Evolutionary conservation across 2,797 vertebrate species (phyloP), one percentile per base, ranked within the genome.

Genomic region (Clamator glandarius): DNA sequence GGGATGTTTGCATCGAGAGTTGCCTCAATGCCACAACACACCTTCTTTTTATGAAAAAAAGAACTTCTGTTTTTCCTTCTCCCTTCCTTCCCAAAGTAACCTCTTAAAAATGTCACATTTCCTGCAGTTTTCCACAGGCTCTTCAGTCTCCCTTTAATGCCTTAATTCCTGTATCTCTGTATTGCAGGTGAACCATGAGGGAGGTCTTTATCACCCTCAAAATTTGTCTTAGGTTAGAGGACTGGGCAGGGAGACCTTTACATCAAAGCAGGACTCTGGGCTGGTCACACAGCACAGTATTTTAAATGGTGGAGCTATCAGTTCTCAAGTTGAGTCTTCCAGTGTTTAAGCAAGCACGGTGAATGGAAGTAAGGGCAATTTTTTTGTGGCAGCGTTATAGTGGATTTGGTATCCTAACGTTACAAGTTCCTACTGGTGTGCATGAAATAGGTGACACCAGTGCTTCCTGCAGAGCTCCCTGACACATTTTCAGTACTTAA

Each of bases 401-500:
- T 42, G 48, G 8, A 42, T 94, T 88, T 68, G 48, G 66, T 91
- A 81, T 58, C 75, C 82, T 62, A 33, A n/a, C 82, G 75, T 70
- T n/a, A 28, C 36, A 69, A 68, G 50, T 72, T 69, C 62, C 52
- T 54, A 7, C 10, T 2, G 6, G 1, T 39, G 54, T 95, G 73
- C 1, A 2, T 84, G 88, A 86, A 51, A 79, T 41, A 80, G 69
- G 68, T 8, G 33, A 93, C 90, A 86, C 80, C 72, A 94, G 80
- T 73, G 68, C 82, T 89, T 95, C 77, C 92, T 42, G 13, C 78
- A 80, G 69, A 74, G 46, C 66, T 73, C 57, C 44, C 66, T 8
- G 8, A 73, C 68, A 66, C 61, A 20, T 95, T 91, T 92, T 91
- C 86, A 92, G 75, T 73, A 57, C 79, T 74, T 13, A 33, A 76